phyloP scores from a whole-genome alignment of 1,140 invertebrate species.

The Rhyacophila brunnea region DNA sequence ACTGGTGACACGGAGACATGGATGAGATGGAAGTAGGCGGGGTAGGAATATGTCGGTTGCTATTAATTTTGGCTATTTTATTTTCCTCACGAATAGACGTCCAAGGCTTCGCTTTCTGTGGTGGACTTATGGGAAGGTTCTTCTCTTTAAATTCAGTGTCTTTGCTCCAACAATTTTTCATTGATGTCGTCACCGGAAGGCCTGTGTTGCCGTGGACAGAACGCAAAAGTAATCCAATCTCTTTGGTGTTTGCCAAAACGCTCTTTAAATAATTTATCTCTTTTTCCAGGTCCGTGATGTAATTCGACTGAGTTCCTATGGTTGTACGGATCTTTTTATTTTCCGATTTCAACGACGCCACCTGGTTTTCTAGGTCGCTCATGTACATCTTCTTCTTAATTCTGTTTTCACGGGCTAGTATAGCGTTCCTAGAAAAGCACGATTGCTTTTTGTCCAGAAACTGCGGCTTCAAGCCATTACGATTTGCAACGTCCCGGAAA shows the following conservation, averaged over 20 bases:
- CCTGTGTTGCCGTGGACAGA: conserved; percentile 44
- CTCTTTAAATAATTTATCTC: conserved; percentile 54
- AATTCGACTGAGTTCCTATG: conserved; percentile 46
- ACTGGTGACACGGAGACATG: conserved; percentile 7
- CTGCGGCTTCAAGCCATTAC: not conserved
- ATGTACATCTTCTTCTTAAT: conserved; percentile 57
- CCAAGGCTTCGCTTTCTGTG: not conserved
- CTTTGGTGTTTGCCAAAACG: conserved; percentile 52
- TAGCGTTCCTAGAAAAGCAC: conserved; percentile 43
- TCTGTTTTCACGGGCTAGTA: conserved; percentile 57
- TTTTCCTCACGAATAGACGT: not conserved
- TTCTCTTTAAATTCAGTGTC: conserved; percentile 6
- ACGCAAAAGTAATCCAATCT: conserved; percentile 48
- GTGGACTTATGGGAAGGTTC: not conserved
- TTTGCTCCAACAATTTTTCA: conserved; percentile 2
- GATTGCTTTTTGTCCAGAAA: conserved; percentile 3
- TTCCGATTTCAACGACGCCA: conserved; percentile 44
- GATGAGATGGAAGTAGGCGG: conserved; percentile 9
- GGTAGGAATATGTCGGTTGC: not conserved
- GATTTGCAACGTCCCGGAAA: not conserved
- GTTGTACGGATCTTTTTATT: conserved; percentile 47
- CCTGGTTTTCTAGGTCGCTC: conserved; percentile 49
- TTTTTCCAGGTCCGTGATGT: conserved; percentile 47
- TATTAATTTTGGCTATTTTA: not conserved
- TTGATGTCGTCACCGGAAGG: conserved; percentile 34